These are phyloP conservation scores for Drosophila colorata DNA, from an alignment of 2,888 invertebrate species.

Conservation along the genomic window DNA sequence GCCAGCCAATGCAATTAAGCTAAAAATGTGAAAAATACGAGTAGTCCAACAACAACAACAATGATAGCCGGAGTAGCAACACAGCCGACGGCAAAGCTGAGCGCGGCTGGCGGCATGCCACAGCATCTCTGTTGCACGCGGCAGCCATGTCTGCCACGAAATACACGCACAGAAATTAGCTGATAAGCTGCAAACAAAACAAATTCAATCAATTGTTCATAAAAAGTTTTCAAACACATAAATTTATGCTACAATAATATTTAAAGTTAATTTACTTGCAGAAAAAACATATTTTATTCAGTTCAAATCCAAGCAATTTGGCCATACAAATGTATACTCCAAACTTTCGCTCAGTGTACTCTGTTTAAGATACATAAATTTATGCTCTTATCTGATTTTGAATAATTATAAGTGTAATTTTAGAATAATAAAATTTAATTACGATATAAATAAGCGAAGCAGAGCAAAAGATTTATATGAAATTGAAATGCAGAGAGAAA, in stretches of 20 bases:
- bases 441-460: conserved; percentile 19
- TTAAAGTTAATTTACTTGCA: not conserved
- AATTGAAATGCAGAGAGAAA: not conserved
- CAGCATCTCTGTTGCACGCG: conserved; percentile 29
- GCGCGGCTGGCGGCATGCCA: conserved; percentile 14
- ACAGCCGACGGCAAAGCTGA: conserved; percentile 27
- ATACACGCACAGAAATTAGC: conserved; percentile 14
- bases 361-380: conserved; percentile 1
- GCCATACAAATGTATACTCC: too few relatives aligned
- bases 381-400: conserved; percentile 25
- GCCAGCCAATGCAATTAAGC: conserved; percentile 79
- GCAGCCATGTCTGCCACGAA: conserved; percentile 29
- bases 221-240: too few relatives aligned
- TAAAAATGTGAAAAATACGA: conserved; percentile 77
- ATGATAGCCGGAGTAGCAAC: conserved; percentile 7
- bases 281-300: not conserved
- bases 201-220: not conserved
- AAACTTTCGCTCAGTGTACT: conserved; percentile 15
- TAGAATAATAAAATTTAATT: conserved; percentile 28
- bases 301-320: not conserved
- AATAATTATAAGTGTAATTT: conserved; percentile 24
- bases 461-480: not conserved
- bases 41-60: conserved; percentile 23
- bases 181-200: not conserved
- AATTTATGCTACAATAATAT: not conserved